These are phyloP conservation scores for Apotomis turbidana DNA, from an alignment of 2,888 invertebrate genomes.

Conservation along the genomic window DNA sequence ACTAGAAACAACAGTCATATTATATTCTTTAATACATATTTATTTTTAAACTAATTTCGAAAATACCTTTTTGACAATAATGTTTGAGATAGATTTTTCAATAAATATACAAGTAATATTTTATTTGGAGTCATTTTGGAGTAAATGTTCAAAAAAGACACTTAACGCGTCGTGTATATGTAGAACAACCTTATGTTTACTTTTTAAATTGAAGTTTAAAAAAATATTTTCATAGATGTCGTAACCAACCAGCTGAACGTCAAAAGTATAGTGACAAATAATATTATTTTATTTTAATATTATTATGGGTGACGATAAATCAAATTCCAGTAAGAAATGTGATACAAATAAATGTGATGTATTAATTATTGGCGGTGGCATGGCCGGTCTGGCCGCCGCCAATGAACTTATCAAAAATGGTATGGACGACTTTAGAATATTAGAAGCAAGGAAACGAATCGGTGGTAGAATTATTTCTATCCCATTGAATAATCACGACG, in stretches of 20 bases:
- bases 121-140: not conserved
- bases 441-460: constrained; percentile 91
- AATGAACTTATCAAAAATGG: constrained; percentile 92
- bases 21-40: not conserved
- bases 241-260: constrained; percentile 45
- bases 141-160: not conserved
- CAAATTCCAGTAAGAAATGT: constrained; percentile 81
- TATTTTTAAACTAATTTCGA: not conserved
- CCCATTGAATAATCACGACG: constrained; percentile 85
- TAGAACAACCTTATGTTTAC: constrained; percentile 5
- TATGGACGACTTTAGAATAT: constrained; percentile 89
- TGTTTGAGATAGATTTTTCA: not conserved
- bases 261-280: constrained; percentile 63
- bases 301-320: constrained; percentile 82
- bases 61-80: not conserved
- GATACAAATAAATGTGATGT: constrained; percentile 86
- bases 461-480: constrained; percentile 93
- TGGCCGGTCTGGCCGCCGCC: constrained; percentile 93
- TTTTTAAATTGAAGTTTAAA: constrained; percentile 30
- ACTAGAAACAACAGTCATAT: not conserved
- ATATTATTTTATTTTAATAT: constrained; percentile 65
- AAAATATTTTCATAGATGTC: constrained; percentile 52
- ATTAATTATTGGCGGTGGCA: constrained; percentile 93
- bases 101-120: not conserved
- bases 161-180: not conserved